Evolutionary conservation across 53 echinoderm and acorn worm genomes (phyloP).

Genomic region (Apostichopus leukothele): DNA sequence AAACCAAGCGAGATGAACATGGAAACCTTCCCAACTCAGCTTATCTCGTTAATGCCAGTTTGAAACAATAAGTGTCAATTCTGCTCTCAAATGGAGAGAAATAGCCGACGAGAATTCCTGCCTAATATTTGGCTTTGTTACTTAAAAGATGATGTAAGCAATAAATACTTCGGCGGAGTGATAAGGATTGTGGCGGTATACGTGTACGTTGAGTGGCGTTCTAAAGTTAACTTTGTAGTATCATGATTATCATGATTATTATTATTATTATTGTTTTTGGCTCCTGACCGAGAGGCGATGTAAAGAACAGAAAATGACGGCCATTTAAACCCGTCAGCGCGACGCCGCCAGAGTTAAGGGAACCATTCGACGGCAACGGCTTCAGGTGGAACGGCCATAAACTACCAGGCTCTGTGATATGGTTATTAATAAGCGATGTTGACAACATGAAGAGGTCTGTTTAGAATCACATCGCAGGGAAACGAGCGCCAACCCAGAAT

Average conservation of each 20-base stretch:
- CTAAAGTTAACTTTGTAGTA: background rate
- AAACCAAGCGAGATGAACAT: background rate
- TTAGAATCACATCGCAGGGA: slow-evolving; percentile 11
- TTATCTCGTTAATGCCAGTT: slow-evolving; percentile 3
- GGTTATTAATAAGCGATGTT: slow-evolving; percentile 33
- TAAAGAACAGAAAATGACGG: slow-evolving; percentile 1
- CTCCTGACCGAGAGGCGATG: slow-evolving; percentile 29
- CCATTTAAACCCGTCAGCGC: slow-evolving; percentile 32
- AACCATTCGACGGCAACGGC: background rate
- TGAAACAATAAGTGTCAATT: slow-evolving; percentile 39
- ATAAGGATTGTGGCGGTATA: slow-evolving; percentile 1
- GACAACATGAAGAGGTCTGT: slow-evolving; percentile 33
- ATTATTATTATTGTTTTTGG: no score
- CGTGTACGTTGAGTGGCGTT: slow-evolving; percentile 7
- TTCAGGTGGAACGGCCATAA: slow-evolving; percentile 40
- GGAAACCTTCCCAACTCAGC: slow-evolving; percentile 3
- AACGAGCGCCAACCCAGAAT: slow-evolving; percentile 25
- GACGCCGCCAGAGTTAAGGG: slow-evolving; percentile 21
- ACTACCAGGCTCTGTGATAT: slow-evolving; percentile 14
- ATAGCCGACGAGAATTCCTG: background rate
- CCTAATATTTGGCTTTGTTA: slow-evolving; percentile 19
- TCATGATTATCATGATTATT: no score
- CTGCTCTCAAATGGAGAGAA: slow-evolving; percentile 21
- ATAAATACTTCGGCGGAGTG: slow-evolving; percentile 31
- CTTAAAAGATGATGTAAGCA: background rate